A percentile compares a stretch with the other conserved stretches of the same genome.
Evolutionary conservation across 1,140 invertebrate genomes (phyloP).

Genomic region (Eriosoma lanigerum): DNA sequence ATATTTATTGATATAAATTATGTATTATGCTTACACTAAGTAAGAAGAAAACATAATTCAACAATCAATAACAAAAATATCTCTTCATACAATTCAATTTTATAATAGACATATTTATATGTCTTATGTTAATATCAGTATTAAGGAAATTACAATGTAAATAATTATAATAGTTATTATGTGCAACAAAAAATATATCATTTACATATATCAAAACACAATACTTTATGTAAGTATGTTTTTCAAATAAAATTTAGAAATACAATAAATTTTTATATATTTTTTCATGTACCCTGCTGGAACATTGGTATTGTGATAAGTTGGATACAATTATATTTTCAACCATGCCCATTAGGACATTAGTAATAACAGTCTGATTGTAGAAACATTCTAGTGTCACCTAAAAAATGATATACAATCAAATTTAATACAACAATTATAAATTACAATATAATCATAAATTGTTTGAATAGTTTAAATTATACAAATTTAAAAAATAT

Average conservation of each 20-base stretch:
- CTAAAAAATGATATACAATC: neutral
- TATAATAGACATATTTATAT: too few relatives aligned
- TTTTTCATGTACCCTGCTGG: conserved; percentile 58
- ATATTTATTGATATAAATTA: neutral
- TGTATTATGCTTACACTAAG: neutral
- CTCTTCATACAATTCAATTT: too few relatives aligned
- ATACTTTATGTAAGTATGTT: conserved; percentile 57
- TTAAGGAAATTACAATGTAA: too few relatives aligned
- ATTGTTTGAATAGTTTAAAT: too few relatives aligned
- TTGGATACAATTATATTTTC: conserved; percentile 59
- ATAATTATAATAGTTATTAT: neutral
- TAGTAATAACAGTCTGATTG: conserved; percentile 7
- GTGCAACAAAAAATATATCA: neutral
- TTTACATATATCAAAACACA: neutral
- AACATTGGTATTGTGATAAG: conserved; percentile 61
- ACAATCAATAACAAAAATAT: neutral
- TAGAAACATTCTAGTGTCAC: conserved; percentile 6
- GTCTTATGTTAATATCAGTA: too few relatives aligned
- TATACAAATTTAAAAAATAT: too few relatives aligned
- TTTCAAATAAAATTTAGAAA: conserved; percentile 55
- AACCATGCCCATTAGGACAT: conserved; percentile 56
- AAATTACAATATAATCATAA: too few relatives aligned
- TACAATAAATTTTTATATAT: conserved; percentile 5
- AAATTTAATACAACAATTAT: too few relatives aligned
- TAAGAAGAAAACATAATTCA: neutral